Evolutionary conservation across 2,113 vertebrate species (phyloP), one percentile per base, ranked within the genome.

Genomic region (Brachypodius melanocephalos): DNA sequence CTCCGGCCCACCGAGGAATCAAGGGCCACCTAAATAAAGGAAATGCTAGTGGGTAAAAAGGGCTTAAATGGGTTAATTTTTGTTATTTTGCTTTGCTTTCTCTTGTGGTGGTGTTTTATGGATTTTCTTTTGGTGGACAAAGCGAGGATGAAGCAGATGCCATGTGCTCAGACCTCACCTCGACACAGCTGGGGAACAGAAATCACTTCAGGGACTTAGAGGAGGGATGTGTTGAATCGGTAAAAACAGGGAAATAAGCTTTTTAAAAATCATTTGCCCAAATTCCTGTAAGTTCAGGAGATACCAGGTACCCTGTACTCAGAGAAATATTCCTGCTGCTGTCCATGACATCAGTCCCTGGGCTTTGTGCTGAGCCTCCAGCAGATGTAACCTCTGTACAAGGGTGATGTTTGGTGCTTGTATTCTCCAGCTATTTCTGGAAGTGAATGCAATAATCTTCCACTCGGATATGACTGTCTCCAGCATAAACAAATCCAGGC

Each of bases 401-500:
- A 54, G 75, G 52, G 54, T 26, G 2, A 9, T 76, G 63, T 69
- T 90, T 85, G 73, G 72, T 69, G 46, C 4, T 66, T 94, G 85
- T 80, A 72, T 62, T 85, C 83, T 90, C 42, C 22, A 48, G 85
- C 92, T 95, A 85, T 94, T 96, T 94, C 94, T 96, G 92, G 95
- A 90, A 90, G 75, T 12, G 63, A 80, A 80, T 71, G 92, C 67
- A 95, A 67, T 88, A 66, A 92, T 73, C 61, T 36, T 76, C 75
- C 40, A 80, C 85, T 88, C 90, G 80, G 92, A 95, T 97, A 52
- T 77, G 90, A 92, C 78, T 69, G 75, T 85, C 81, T 95, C 96
- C 96, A 97, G 92, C 82, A 83, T 80, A 97, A 97, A 96, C 90
- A 97, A 96, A 88, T 48, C 46, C 79, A 80, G 67, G 83, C 82